Base-by-base conservation (phyloP, 1,140 invertebrate genomes). In the Spodoptera frugiperda region DNA sequence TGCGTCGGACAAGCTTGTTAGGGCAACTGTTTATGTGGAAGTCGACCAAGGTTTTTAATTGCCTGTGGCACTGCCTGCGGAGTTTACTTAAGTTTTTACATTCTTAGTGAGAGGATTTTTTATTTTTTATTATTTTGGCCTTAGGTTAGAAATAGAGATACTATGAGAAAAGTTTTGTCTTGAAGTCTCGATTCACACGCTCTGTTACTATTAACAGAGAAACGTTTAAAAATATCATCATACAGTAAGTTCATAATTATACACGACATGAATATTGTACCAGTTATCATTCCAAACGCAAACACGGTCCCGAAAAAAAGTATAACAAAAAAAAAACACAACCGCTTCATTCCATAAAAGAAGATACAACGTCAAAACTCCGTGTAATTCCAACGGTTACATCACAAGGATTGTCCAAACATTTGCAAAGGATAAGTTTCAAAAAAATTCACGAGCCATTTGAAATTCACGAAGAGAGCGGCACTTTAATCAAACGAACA, bases 401-500 rank as follows among this genome's bases (percentile, higher is more conserved):
- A 63, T 46, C 59, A 63, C 5, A 67, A 67, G 44, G 17, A 48
- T 12, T 12, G 63, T 14, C 19, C 63, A 49, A 67, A 67, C 17
- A 67, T 48, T 46, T 67, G 63, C 59, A 44, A 63, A 67, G 19
- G 63, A 48, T 67, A 67, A 48, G 17, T 67, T 48, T 25, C 39
- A 48, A 67, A 65, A 39, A 67, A 48, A 67, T 49, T 67, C 63
- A 67, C 63, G 14, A 48, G 17, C 63, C 63, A 48, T 67, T 67
- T 67, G 39, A 67, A 67, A 67, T 67, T 67, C 63, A 67, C 44
- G 63, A 25, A 67, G 63, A 67, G 63, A 44, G 44, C 63, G 44
- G 63, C 44, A 67, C 63, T 67, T 67, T 67, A 67, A 67, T 67
- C 63, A 67, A 67, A 67, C 63, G 63, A 67, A 67, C 63, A 49